Evolutionary conservation across 2,797 vertebrate genomes (phyloP).

Genomic region (Sebastes nivosus): DNA sequence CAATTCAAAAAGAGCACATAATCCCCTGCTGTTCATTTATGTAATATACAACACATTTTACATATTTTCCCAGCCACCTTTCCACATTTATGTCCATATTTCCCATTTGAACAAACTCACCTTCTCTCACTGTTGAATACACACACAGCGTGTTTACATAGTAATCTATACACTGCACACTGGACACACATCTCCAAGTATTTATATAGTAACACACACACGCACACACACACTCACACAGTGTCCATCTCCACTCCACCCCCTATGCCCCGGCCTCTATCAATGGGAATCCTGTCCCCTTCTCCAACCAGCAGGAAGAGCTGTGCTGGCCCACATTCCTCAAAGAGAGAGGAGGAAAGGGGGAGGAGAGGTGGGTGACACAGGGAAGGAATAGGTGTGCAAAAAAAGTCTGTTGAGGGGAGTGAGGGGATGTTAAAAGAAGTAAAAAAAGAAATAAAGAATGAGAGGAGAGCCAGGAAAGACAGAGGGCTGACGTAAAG

Average conservation of each 20-base stretch:
- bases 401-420: constrained; percentile 22
- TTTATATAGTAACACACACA: constrained; percentile 59
- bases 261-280: constrained; percentile 68
- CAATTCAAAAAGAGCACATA: background rate
- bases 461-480: background rate
- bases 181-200: constrained; percentile 61
- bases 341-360: constrained; percentile 54
- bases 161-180: constrained; percentile 70
- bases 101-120: constrained; percentile 41
- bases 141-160: constrained; percentile 64
- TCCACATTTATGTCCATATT: constrained; percentile 26
- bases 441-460: background rate
- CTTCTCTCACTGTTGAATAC: constrained; percentile 39
- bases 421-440: background rate
- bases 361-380: constrained; percentile 60
- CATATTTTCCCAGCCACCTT: constrained; percentile 4
- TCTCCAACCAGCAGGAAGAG: constrained; percentile 77
- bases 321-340: constrained; percentile 79
- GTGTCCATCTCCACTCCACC: constrained; percentile 70
- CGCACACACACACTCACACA: constrained; percentile 43
- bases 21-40: background rate
- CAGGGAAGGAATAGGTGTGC: constrained; percentile 17
- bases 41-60: constrained; percentile 8
- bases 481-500: background rate
- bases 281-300: constrained; percentile 86